Conservation (phyloP, 1,140 invertebrate species). For the Drosophila aff. region DNA sequence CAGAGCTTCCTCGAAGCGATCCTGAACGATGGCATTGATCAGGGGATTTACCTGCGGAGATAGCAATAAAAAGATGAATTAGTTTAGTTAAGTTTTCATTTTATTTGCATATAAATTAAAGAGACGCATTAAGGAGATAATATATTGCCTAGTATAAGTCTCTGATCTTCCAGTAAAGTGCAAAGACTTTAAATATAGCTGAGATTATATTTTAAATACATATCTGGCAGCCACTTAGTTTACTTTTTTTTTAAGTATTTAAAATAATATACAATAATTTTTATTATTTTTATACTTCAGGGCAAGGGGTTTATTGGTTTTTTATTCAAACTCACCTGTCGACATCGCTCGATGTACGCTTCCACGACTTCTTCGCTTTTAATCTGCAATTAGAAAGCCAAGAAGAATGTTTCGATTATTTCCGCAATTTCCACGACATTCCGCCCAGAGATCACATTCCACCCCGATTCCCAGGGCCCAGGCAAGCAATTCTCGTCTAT, state of each 20-base stretch:
- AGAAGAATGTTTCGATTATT: slow-evolving; percentile 31
- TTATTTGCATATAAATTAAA: too few relatives aligned
- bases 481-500: slow-evolving; percentile 36
- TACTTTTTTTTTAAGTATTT: not conserved
- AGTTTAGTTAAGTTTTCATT: not conserved
- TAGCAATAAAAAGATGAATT: too few relatives aligned
- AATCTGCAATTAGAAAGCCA: slow-evolving; percentile 81
- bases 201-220: not conserved
- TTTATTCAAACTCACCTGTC: slow-evolving; percentile 50
- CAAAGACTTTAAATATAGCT: not conserved
- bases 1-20: slow-evolving; percentile 88
- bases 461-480: slow-evolving; percentile 31
- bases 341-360: slow-evolving; percentile 88
- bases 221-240: too few relatives aligned
- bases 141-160: too few relatives aligned
- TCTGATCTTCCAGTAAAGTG: not conserved
- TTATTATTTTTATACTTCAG: not conserved
- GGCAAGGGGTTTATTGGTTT: not conserved
- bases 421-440: slow-evolving; percentile 34
- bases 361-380: slow-evolving; percentile 87
- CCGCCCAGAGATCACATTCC: slow-evolving; percentile 22
- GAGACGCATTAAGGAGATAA: not conserved
- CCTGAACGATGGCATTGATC: slow-evolving; percentile 90
- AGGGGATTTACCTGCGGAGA: slow-evolving; percentile 88
- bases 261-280: not conserved